Evolutionary conservation across 2,797 vertebrate genomes (phyloP).

Genomic region (Eutrigla gurnardus): DNA sequence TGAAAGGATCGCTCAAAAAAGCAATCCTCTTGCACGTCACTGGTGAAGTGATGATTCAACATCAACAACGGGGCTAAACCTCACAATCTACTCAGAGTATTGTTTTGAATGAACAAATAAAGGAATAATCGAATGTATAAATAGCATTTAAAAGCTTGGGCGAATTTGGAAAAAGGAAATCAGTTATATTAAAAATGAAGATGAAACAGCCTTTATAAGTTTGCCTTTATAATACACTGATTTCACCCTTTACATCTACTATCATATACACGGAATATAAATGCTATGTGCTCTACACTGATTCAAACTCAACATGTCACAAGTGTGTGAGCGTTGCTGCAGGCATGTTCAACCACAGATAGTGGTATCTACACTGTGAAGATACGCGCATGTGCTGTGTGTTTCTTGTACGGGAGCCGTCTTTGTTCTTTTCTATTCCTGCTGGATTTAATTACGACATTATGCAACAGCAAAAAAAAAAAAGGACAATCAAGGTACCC

Average conservation of each 20-base stretch:
- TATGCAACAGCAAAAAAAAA: slow-evolving; percentile 1
- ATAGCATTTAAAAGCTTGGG: background rate
- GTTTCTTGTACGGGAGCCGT: background rate
- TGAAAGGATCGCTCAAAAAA: background rate
- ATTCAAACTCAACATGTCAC: background rate
- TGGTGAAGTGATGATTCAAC: background rate
- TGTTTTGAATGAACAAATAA: background rate
- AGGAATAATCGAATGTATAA: background rate
- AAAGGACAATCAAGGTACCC: slow-evolving; percentile 61
- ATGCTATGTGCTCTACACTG: background rate
- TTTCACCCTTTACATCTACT: background rate
- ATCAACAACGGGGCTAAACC: background rate
- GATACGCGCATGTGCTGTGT: background rate
- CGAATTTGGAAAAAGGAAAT: too few species aligned
- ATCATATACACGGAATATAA: background rate
- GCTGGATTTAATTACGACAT: background rate
- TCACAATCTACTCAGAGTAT: background rate
- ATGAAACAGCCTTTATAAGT: background rate
- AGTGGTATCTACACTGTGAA: background rate
- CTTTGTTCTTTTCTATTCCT: background rate
- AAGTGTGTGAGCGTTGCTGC: background rate
- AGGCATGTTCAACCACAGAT: background rate
- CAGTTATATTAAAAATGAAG: background rate
- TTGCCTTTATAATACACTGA: background rate
- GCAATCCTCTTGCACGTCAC: background rate